A percentile compares a stretch with the other conserved stretches of the same genome.
phyloP scores from a whole-genome alignment of 2,113 vertebrate genomes.

The Tamias sibiricus region DNA sequence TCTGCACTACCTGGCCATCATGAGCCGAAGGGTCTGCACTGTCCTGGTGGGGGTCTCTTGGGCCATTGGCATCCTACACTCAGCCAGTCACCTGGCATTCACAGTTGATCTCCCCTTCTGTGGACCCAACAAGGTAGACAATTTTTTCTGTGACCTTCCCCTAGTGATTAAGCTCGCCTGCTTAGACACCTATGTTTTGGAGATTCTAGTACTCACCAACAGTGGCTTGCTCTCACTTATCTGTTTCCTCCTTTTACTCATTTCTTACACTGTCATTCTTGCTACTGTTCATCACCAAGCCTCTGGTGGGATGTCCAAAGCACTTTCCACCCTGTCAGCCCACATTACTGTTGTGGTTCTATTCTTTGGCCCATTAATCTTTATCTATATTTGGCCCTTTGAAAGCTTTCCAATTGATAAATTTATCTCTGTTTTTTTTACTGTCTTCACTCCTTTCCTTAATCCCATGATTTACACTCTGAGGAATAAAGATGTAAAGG shows the following conservation, averaged over 20 bases:
- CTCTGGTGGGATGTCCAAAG: constrained; percentile 4
- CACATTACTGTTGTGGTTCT: background rate
- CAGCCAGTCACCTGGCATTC: constrained; percentile 57
- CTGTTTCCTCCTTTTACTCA: constrained; percentile 49
- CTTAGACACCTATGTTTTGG: constrained; percentile 43
- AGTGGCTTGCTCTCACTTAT: constrained; percentile 44
- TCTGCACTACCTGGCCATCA: background rate
- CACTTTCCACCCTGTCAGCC: too few relatives aligned
- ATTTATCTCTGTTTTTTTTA: constrained; percentile 64
- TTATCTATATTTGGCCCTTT: constrained; percentile 63
- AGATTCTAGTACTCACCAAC: constrained; percentile 45
- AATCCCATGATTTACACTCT: constrained; percentile 67
- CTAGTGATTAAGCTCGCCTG: constrained; percentile 54
- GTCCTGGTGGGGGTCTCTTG: constrained; percentile 30
- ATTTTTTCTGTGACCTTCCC: constrained; percentile 65
- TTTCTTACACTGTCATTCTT: constrained; percentile 52
- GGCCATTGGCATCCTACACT: constrained; percentile 56
- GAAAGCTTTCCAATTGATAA: constrained; percentile 44
- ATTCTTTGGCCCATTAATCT: constrained; percentile 57
- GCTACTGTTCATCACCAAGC: background rate
- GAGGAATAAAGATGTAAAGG: constrained; percentile 69
- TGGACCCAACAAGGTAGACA: constrained; percentile 74
- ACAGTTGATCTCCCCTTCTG: constrained; percentile 68
- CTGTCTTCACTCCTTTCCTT: constrained; percentile 45
- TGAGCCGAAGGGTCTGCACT: constrained; percentile 53